Conservation (phyloP, 2,113 vertebrate species). For the Rhinolophus ferrumequinum region DNA sequence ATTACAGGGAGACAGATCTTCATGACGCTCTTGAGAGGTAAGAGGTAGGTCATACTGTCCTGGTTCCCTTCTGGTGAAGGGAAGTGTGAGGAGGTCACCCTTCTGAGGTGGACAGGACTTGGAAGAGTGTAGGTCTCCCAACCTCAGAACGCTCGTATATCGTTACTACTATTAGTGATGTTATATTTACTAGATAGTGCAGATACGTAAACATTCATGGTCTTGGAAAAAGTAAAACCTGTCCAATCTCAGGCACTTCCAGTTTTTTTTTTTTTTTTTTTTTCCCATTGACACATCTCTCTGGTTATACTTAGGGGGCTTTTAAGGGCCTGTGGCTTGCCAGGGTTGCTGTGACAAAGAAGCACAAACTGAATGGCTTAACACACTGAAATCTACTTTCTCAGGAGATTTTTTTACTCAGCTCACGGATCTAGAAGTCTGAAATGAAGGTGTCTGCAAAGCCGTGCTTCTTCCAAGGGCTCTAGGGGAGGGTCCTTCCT, state of each 20-base stretch:
- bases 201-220: neutral
- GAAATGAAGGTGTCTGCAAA: neutral
- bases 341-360: neutral
- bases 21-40: neutral
- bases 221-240: neutral
- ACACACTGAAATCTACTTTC: neutral
- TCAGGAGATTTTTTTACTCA: neutral
- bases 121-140: fast-evolving
- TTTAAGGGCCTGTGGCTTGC: neutral
- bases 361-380: neutral
- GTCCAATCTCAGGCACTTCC: neutral
- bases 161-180: too few relatives aligned
- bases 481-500: neutral
- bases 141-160: fast-evolving
- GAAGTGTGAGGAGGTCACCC: fast-evolving
- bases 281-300: neutral
- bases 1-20: neutral
- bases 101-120: neutral
- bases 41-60: neutral
- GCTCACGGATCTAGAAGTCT: neutral
- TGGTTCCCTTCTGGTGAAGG: neutral
- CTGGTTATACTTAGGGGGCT: neutral
- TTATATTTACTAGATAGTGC: neutral
- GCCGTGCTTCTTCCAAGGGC: neutral
- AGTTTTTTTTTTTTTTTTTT: neutral